These are phyloP conservation scores for Melierax canorus DNA, from an alignment of 2,113 vertebrate species.

Conservation along the genomic window DNA sequence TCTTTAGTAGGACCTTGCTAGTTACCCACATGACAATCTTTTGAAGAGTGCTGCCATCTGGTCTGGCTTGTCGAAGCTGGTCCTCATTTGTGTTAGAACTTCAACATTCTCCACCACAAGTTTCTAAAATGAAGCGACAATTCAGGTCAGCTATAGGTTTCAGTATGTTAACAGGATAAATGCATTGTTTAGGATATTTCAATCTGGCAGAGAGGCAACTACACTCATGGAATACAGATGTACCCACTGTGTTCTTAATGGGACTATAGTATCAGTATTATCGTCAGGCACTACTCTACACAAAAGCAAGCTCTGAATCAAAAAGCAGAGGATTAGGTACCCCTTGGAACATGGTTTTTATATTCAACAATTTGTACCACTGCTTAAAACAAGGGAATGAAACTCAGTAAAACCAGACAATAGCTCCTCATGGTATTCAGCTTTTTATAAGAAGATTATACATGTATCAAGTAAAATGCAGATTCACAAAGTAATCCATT, in stretches of 20 bases:
- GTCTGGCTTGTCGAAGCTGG: constrained; percentile 98
- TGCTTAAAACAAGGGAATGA: background rate
- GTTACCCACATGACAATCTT: constrained; percentile 89
- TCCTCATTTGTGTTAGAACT: constrained; percentile 98
- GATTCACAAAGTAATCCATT: background rate
- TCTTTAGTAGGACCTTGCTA: background rate
- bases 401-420: background rate
- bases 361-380: background rate
- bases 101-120: constrained; percentile 98
- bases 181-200: background rate
- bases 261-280: background rate
- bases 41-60: constrained; percentile 98
- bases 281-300: background rate
- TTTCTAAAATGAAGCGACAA: constrained; percentile 79
- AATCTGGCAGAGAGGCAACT: constrained; percentile 10
- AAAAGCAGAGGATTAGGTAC: background rate
- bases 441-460: background rate
- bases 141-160: constrained; percentile 23
- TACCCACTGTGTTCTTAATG: background rate
- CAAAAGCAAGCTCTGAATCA: background rate
- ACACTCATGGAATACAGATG: constrained; percentile 32
- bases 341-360: background rate
- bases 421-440: background rate
- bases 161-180: background rate
- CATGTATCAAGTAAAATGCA: background rate